Evolutionary conservation across 2,797 vertebrate species (phyloP), one percentile per base, ranked within the genome.

Genomic region (Pachyuromys duprasi): DNA sequence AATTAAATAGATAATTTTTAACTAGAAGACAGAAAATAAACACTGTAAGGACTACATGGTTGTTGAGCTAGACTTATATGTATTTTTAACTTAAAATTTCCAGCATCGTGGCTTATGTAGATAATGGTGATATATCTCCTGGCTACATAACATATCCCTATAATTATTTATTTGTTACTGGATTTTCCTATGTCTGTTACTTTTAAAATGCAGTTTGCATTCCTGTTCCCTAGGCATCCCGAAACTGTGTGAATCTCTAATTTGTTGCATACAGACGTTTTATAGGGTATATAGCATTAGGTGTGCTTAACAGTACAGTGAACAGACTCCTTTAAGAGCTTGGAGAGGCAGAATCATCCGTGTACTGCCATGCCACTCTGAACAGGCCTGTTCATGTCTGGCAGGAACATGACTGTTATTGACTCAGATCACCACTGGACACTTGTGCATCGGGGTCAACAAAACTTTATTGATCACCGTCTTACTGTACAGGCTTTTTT

Each of bases 141-240:
- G 79, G 13, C 22, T 81, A 28, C 2, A 63, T 13, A n/a, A 39
- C 0, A 55, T 8, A 80, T 17, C 42, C n/a, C 63, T 74, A 22
- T 84, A 78, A 79, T 26, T 89, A 26, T 82, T 92, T 86, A 62
- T 69, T n/a, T 69, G 31, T 80, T 89, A 60, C 86, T 74, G 88
- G 36, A 72, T 90, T 8, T 92, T 39, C 74, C n/a, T 90, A 22
- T 92, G 93, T 95, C 28, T 79, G 1, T 76, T 63, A 60, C 39
- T 89, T 91, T 90, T 0, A 49, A 92, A 90, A 84, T 76, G n/a
- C n/a, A 94, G 60, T 67, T 72, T 84, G 13, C 4, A 81, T 65
- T 79, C 28, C 33, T 81, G 11, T 86, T 93, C 8, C 22, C 82
- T 83, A 31, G 57, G 53, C 36, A 62, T 31, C 84, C 15, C 24